phyloP scores from a whole-genome alignment of 2,113 vertebrate species.

The Gallinago undulata region DNA sequence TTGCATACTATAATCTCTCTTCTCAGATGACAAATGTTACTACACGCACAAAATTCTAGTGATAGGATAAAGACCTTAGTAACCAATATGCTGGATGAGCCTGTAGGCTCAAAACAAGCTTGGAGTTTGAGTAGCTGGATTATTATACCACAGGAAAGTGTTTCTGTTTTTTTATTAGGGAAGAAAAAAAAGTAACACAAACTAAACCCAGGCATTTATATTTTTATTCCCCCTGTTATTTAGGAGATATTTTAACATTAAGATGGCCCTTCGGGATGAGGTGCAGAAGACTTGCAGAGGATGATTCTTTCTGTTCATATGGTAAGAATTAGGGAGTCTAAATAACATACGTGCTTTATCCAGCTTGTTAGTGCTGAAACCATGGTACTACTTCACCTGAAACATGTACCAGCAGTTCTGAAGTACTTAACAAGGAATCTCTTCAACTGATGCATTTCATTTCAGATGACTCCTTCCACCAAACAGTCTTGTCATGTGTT shows the following conservation, averaged over 20 bases:
- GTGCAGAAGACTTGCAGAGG: not conserved
- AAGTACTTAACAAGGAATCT: not conserved
- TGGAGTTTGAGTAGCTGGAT: not conserved
- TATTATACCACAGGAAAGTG: not conserved
- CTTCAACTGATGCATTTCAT: not conserved
- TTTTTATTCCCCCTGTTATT: not conserved
- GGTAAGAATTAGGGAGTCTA: not conserved
- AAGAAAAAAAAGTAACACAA: not conserved
- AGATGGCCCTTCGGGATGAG: not conserved
- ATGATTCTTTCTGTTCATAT: not conserved
- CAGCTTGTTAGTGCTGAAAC: not conserved
- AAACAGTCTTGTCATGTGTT: not conserved
- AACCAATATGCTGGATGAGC: not conserved
- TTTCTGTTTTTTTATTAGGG: not conserved
- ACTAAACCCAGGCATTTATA: rapidly evolving
- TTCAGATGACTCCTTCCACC: not conserved
- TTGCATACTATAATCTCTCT: not conserved
- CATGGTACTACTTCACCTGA: not conserved
- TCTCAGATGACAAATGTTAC: not conserved
- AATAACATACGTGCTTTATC: not conserved
- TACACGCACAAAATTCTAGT: not conserved
- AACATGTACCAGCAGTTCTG: not conserved
- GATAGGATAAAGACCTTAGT: not conserved
- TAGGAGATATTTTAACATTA: not conserved
- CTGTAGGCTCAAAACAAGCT: not conserved